A percentile compares a stretch with the other conserved stretches of the same genome.
These are phyloP conservation scores for Amblyraja radiata DNA, from an alignment of 2,797 vertebrate genomes.

Conservation along the genomic window DNA sequence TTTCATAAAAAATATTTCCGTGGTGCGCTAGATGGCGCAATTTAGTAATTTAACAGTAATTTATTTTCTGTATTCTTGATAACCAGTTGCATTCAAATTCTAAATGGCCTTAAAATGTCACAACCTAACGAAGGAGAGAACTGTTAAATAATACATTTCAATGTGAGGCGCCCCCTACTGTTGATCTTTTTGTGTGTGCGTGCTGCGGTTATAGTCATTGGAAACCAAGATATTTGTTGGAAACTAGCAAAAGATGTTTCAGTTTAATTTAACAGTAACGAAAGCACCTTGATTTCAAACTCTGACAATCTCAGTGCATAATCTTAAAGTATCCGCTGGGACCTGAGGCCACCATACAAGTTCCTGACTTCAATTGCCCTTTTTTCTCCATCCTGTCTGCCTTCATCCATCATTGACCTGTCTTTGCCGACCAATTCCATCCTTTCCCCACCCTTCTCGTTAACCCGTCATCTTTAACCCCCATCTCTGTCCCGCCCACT, in stretches of 20 bases:
- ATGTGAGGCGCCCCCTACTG: background rate
- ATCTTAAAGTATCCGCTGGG: background rate
- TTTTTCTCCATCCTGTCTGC: too few species aligned
- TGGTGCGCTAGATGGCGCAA: background rate
- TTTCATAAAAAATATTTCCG: background rate
- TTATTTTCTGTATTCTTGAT: background rate
- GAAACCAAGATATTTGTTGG: background rate
- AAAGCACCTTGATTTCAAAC: background rate
- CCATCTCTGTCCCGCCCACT: too few species aligned
- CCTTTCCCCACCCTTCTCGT: too few species aligned
- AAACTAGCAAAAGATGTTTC: background rate
- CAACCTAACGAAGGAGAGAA: background rate
- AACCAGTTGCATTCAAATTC: background rate
- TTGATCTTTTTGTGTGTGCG: background rate
- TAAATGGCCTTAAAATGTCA: background rate
- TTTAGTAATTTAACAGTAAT: background rate
- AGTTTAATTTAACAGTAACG: background rate
- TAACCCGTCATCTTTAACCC: too few species aligned
- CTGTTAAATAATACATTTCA: background rate
- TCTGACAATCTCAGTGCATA: background rate
- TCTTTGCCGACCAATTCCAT: too few species aligned
- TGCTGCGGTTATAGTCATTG: too few species aligned
- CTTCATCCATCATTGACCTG: too few species aligned
- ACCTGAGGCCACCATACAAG: background rate
- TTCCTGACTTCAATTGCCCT: too few species aligned